Conservation (phyloP, 1,140 invertebrate genomes). For the Bombus pyrosoma region DNA sequence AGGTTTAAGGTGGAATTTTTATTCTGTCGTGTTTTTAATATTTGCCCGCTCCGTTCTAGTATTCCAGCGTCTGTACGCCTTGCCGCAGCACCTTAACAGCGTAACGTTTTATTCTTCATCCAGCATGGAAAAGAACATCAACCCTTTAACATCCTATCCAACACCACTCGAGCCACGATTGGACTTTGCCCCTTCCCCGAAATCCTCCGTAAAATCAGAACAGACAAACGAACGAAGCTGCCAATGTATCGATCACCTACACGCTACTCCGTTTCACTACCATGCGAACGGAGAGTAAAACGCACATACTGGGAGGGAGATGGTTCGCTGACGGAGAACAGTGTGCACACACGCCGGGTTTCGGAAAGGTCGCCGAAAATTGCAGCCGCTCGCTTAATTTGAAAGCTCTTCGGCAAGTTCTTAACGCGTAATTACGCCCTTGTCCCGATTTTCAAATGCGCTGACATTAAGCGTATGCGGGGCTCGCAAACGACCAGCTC, state of each 20-base stretch:
- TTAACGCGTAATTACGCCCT: slow-evolving; percentile 55
- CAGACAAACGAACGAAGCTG: neutral
- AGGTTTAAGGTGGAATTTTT: no score
- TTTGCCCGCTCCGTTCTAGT: no score
- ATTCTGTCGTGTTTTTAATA: no score
- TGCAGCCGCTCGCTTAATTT: slow-evolving; percentile 50
- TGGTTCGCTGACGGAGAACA: neutral
- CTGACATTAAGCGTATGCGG: slow-evolving; percentile 49
- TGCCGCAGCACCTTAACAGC: no score
- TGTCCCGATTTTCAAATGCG: slow-evolving; percentile 54
- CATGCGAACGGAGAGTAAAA: neutral
- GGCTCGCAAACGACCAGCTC: slow-evolving; percentile 13
- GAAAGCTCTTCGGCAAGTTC: slow-evolving; percentile 49
- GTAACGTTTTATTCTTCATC: no score
- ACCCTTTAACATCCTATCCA: neutral
- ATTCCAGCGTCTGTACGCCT: no score
- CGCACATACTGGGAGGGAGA: neutral
- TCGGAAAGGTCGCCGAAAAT: slow-evolving; percentile 39
- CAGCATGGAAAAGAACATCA: no score
- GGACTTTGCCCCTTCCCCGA: no score
- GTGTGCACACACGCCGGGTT: neutral
- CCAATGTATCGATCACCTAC: slow-evolving; percentile 15
- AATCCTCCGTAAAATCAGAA: neutral
- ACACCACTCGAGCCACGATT: neutral
- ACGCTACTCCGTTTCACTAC: neutral